These are phyloP conservation scores for Coptotermes formosanus DNA, from an alignment of 1,140 invertebrate species.

Conservation along the genomic window DNA sequence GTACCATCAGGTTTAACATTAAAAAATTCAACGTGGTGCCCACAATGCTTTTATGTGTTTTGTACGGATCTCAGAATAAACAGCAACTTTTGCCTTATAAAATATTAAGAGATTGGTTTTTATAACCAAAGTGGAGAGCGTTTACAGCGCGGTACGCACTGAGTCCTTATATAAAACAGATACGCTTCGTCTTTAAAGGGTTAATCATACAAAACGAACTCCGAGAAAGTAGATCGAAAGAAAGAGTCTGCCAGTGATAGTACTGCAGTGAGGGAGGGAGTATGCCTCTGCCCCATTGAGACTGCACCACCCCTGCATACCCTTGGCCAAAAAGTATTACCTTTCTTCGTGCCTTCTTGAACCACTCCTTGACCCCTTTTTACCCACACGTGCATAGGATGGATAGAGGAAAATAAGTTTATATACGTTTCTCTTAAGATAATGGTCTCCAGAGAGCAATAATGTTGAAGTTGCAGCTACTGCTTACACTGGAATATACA, in stretches of 20 bases:
- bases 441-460: neutral
- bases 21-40: too few species aligned
- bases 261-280: neutral
- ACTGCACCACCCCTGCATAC: neutral
- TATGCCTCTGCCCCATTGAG: neutral
- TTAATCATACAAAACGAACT: neutral
- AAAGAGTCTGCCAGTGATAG: neutral
- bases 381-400: neutral
- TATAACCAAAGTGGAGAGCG: too few species aligned
- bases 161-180: too few species aligned
- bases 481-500: neutral
- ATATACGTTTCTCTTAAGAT: slow-evolving; percentile 4
- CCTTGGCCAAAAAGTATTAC: neutral
- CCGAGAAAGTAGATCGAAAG: neutral
- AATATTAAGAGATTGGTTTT: too few species aligned
- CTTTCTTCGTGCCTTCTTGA: neutral
- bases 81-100: too few species aligned
- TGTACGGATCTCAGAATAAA: too few species aligned
- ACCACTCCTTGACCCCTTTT: neutral
- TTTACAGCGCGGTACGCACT: too few species aligned
- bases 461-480: neutral
- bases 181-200: too few species aligned
- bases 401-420: slow-evolving; percentile 10
- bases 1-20: too few species aligned
- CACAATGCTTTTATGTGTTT: too few species aligned